Conservation (phyloP, 2,113 vertebrate species). For the Ceyx cyanopectus region DNA sequence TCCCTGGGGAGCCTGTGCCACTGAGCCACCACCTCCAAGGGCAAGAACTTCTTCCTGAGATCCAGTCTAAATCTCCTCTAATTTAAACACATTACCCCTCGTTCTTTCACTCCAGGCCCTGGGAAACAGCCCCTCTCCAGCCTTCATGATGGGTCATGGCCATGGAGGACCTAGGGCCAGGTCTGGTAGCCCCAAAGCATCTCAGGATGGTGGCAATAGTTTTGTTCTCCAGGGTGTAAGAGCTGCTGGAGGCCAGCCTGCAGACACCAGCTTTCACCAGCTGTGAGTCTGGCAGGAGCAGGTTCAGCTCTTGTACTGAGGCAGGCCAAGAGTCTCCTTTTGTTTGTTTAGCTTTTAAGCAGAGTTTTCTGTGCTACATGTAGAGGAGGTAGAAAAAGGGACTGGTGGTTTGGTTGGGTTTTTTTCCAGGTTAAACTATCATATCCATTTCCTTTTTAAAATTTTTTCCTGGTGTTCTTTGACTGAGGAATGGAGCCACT, state of each 20-base stretch:
- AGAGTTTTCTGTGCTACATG: background rate
- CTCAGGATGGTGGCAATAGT: fast-evolving
- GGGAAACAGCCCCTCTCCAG: too few species aligned
- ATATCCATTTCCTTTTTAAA: background rate
- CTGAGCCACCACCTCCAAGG: too few species aligned
- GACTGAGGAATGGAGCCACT: background rate
- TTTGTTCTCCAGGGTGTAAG: fast-evolving
- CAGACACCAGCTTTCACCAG: background rate
- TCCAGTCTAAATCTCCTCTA: too few species aligned
- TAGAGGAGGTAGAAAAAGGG: background rate
- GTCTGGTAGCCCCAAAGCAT: background rate
- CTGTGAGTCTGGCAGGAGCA: background rate
- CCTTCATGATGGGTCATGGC: too few species aligned
- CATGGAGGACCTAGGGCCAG: too few species aligned
- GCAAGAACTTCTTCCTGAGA: too few species aligned
- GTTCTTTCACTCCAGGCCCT: too few species aligned
- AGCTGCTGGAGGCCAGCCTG: fast-evolving
- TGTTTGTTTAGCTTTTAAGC: background rate
- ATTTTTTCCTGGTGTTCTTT: constrained; percentile 11
- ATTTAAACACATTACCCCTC: too few species aligned
- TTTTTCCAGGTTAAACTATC: background rate
- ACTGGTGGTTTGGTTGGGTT: background rate
- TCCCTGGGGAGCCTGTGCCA: too few species aligned
- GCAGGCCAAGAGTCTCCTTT: background rate
- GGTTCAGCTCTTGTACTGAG: background rate